Base-by-base conservation (phyloP, 2,113 vertebrate species). In the Cairina moschata region DNA sequence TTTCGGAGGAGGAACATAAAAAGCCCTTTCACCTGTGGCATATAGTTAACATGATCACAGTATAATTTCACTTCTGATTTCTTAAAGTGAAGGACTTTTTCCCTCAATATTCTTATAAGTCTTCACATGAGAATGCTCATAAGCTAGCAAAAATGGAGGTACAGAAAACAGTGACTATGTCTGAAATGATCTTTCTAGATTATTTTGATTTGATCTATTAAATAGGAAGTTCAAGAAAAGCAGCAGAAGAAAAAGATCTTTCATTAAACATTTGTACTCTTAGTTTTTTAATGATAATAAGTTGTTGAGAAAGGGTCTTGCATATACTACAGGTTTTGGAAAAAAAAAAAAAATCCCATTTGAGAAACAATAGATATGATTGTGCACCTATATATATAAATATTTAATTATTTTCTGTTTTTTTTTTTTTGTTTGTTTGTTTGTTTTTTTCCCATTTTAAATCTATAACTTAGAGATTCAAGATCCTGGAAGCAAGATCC, bases 401-500 rank as follows among this genome's bases (percentile, higher is more conserved):
- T 44, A 44, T 44, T 21, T 44, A 40, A 40, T 40, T 40, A 2
- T 7, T 11, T 6, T 20, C 28, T 48, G 20, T 46, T 10, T 40
- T 31, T 31, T 7, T 3, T 18, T 28, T 9, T 1, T 0, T 0
- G n/a, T n/a, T n/a, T n/a, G n/a, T n/a, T n/a, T n/a, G n/a, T n/a
- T n/a, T n/a, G n/a, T n/a, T 29, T 11, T 18, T 40, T 58, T 29
- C 2, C 1, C 17, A 26, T 50, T 26, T 52, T 52, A 25, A 13
- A 52, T 52, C 7, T 38, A 26, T 62, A 66, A 14, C 31, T 44
- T 66, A 44, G 28, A 31, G 63, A 66, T 13, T 31, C 28, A n/a
- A n/a, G n/a, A n/a, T 28, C n/a, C 56, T 50, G 40, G 29, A 81
- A 77, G 26, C 7, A 54, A 40, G 55, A 66, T 17, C 42, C 7